phyloP scores from a whole-genome alignment of 2,888 invertebrate genomes.

The Aproaerema taeniolella region DNA sequence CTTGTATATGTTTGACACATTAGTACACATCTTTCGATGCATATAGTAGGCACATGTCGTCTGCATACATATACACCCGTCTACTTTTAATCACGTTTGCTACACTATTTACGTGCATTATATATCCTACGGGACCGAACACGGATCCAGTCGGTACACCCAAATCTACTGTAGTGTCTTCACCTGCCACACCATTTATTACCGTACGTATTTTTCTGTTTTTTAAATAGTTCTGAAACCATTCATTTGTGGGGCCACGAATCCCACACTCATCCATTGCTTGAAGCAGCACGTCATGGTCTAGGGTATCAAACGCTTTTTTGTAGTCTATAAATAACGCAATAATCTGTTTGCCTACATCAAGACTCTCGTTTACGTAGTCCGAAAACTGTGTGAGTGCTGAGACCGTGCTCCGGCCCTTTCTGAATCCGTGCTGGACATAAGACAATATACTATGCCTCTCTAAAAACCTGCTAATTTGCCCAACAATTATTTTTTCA shows the following conservation, averaged over 20 bases:
- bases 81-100: conserved; percentile 16
- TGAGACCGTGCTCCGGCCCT: conserved; percentile 17
- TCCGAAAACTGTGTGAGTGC: conserved; percentile 16
- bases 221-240: conserved; percentile 5
- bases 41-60: conserved; percentile 20
- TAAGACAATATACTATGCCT: conserved; percentile 9
- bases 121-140: conserved; percentile 20
- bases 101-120: conserved; percentile 8
- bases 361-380: conserved; percentile 14
- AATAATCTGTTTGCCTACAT: conserved; percentile 13
- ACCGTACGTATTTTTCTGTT: conserved; percentile 3
- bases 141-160: conserved; percentile 22
- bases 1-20: not conserved
- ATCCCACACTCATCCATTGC: conserved; percentile 12
- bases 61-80: conserved; percentile 20
- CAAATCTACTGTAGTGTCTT: not conserved
- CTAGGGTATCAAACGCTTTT: conserved; percentile 18
- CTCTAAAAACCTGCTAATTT: conserved; percentile 8
- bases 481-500: not conserved
- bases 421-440: conserved; percentile 14
- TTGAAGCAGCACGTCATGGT: conserved; percentile 10
- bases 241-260: conserved; percentile 1
- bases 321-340: conserved; percentile 19
- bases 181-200: conserved; percentile 2
- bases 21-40: conserved; percentile 8